phyloP scores from a whole-genome alignment of 2,113 vertebrate species.

The Mus pahari region DNA sequence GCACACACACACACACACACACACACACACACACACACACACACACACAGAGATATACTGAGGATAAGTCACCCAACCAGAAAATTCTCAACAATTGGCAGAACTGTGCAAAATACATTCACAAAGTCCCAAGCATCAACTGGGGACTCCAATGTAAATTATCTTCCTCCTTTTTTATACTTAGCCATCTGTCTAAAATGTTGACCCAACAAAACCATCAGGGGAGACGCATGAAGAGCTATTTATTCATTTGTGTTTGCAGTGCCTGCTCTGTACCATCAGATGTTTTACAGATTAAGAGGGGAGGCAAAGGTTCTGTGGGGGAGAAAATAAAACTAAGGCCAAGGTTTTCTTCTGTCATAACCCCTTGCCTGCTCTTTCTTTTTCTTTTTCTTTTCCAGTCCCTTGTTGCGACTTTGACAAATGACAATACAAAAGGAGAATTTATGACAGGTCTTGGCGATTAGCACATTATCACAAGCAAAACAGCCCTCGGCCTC shows the following conservation, averaged over 20 bases:
- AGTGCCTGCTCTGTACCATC: conserved; percentile 72
- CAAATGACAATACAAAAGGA: conserved; percentile 86
- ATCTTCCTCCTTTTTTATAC: neutral
- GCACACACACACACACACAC: no score
- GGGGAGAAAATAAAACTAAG: conserved; percentile 77
- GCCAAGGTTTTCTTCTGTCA: conserved; percentile 82
- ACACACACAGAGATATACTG: neutral
- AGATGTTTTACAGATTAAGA: conserved; percentile 90
- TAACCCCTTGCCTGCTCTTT: conserved; percentile 29
- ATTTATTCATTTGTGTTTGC: conserved; percentile 78
- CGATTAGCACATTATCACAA: conserved; percentile 91
- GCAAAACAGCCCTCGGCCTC: conserved; percentile 83
- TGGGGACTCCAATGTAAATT: conserved; percentile 22
- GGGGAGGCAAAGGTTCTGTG: conserved; percentile 50
- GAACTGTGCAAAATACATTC: neutral
- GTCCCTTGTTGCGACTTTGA: conserved; percentile 86
- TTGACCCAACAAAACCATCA: neutral
- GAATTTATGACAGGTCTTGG: conserved; percentile 86
- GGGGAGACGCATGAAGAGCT: neutral
- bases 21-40: no score
- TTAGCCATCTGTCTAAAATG: conserved; percentile 47
- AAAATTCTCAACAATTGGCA: conserved; percentile 39
- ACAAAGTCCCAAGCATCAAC: neutral
- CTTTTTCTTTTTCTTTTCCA: conserved; percentile 14
- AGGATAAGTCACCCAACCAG: neutral